Base-by-base conservation (phyloP, 2,113 vertebrate species). In the Pachyramphus minor region DNA sequence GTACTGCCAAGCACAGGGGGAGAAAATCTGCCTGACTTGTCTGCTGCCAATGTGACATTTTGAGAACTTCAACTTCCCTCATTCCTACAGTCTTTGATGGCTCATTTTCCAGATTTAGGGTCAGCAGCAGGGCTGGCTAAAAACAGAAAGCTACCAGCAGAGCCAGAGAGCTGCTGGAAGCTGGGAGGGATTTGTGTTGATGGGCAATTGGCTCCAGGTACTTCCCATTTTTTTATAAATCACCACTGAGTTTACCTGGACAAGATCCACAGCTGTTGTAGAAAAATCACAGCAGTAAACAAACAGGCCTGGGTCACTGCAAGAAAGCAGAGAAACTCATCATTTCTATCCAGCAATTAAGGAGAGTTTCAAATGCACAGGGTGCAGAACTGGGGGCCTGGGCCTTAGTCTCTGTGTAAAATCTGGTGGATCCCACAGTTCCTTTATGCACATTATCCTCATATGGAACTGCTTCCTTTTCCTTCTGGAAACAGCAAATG, bases 271-370 rank as follows among this genome's bases (percentile, higher is more conserved):
- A 56, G 99, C 99, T 12, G 98, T 98, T 67, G 97, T 98, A 92
- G 99, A 99, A 97, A 99, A 99, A 93, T 99, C 99, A 96, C 99
- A 99, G 95, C 99, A 99, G 96, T 99, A 99, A 59, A 99, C 98
- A 96, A 99, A 99, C 39, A 99, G 98, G 45, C 98, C 98, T 1
- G 99, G 98, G 93, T 99, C 99, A 97, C 99, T 99, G 98, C 72
- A 98, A 97, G 28, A 80, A 89, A 95, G 17, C 95, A 71, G 82
- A 95, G 66, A 95, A 78, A 86, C 12, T 58, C 21, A 50, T 27
- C 5, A 63, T 16, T 47, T 62, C 11, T 27, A 56, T 3, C 2
- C 9, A 68, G 24, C 58, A 85, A 44, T 59, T 63, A 37, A 44
- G 25, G 52, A 82, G 16, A 14, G 27, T 33, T 33, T 80, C 50